These are phyloP conservation scores for Himalopsyche phryganea DNA, from an alignment of 1,140 invertebrate species.

Conservation along the genomic window DNA sequence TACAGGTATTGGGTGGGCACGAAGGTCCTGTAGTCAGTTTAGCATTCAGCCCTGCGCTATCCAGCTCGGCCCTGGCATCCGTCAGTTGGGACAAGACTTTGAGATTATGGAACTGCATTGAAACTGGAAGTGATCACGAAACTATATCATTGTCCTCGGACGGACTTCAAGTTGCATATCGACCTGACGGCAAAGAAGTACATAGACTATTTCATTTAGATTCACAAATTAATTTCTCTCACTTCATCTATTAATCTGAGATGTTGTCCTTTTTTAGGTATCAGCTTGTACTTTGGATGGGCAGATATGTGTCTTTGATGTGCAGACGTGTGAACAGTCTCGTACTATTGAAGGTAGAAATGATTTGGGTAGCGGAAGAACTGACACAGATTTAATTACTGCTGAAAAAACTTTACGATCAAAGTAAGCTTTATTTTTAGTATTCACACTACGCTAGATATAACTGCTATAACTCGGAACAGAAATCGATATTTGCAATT, in stretches of 20 bases:
- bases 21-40: slow-evolving; percentile 85
- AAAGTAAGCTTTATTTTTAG: too few species aligned
- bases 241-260: too few species aligned
- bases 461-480: too few species aligned
- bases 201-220: not conserved
- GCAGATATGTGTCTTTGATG: slow-evolving; percentile 82
- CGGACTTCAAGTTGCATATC: slow-evolving; percentile 78
- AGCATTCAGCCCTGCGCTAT: slow-evolving; percentile 71
- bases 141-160: slow-evolving; percentile 76
- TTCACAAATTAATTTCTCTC: too few species aligned
- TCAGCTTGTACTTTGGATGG: slow-evolving; percentile 89
- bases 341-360: slow-evolving; percentile 81
- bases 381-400: slow-evolving; percentile 82
- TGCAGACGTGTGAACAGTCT: slow-evolving; percentile 66
- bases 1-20: slow-evolving; percentile 82
- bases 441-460: too few species aligned
- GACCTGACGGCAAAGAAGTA: slow-evolving; percentile 83
- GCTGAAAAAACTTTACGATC: slow-evolving; percentile 79
- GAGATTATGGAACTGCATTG: slow-evolving; percentile 83
- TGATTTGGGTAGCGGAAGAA: slow-evolving; percentile 81
- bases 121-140: slow-evolving; percentile 78
- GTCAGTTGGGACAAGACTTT: slow-evolving; percentile 94
- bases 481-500: too few species aligned
- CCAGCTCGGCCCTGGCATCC: slow-evolving; percentile 75
- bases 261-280: slow-evolving; percentile 61